Base-by-base conservation (phyloP, 92 coral and sea anemone genomes). In the Epizoanthus fatuus region DNA sequence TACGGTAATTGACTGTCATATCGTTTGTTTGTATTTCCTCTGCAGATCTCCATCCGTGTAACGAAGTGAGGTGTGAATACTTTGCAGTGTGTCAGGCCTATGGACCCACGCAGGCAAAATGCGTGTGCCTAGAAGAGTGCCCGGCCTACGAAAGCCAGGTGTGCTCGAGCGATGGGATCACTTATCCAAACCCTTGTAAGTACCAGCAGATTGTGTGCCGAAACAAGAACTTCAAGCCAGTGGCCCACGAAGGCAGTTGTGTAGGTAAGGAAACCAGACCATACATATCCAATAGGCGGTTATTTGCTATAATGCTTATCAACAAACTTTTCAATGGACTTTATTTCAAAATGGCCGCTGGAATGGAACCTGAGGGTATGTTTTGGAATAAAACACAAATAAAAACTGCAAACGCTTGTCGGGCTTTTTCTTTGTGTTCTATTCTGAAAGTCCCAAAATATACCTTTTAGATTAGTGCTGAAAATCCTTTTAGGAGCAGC, bases 41-140 rank as follows among this genome's bases (percentile, higher is more conserved):
- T 32, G 3, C 88, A 94, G 98, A 84, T 64, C 87, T 92, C 17
- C 84, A 94, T 68, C 98, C 98, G 1, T 94, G 98, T 80, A 86
- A 83, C n/a, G 25, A 64, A 2, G 57, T 83, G 16, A 22, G 25
- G 0, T 94, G 98, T 69, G 75, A 74, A 8, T 77, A 74, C 82
- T 91, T 69, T 62, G 70, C 81, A 4, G 89, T 66, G 40, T 89
- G 95, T 60, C n/a, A 40, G 45, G 84, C 90, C 2, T 76, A 59
- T 19, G 69, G 86, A 39, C 39, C 89, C 5, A 64, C 66, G 17
- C 79, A 87, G 5, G 85, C 81, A 1, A 74, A 80, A 1, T 94
- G 98, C 58, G 88, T 70, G n/a, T 94, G 98, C 60, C 79, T 72
- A 16, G 45, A 60, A 0, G 80, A 72, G 7, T 68, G 75, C 11